Base-by-base conservation (phyloP, 1,140 invertebrate species). In the Octopus sinensis region DNA sequence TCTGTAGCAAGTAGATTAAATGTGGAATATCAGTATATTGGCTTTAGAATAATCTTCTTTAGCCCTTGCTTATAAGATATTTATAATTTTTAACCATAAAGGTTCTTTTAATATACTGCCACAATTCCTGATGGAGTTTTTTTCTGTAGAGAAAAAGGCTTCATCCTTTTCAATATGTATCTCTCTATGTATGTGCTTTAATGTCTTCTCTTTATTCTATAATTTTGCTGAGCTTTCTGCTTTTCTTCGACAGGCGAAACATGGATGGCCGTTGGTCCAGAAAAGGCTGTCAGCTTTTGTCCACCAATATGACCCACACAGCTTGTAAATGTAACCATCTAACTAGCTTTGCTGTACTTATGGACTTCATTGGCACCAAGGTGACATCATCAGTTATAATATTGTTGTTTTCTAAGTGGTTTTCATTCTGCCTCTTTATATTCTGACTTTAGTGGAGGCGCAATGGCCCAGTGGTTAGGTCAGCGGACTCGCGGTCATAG, bases 301-400 rank as follows among this genome's bases (percentile, higher is more conserved):
- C 92, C 80, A 95, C 94, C 43, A 98, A 98, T 91, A 86, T 91
- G 4, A 96, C 96, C 0, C 96, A 98, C 90, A 98, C 97, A 0
- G 92, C 95, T 4, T 99, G 98, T 91, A 93, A 94, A 82, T 99
- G 97, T 91, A 94, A 96, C 86, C 98, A 99, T 91, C 92, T 99
- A n/a, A 99, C 97, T 13, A 98, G 98, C 92, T 99, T 99, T 92
- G 97, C 97, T 43, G 94, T 91, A 6, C 86, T 91, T 52, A 90
- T 90, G 89, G 88, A 90, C 82, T 84, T 88, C 12, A 80, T 82
- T 17, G 88, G 86, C 13, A 88, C 87, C 1, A 82, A 86, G 83
- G 85, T 86, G 83, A 75, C 30, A 43, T 43, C 30, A 43, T 43
- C 30, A 43, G 30, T 43, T 43, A 43, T 43, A 43, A 43, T 43